Base-by-base conservation (phyloP, 2,888 invertebrate genomes). In the Ochropleura leucogaster region DNA sequence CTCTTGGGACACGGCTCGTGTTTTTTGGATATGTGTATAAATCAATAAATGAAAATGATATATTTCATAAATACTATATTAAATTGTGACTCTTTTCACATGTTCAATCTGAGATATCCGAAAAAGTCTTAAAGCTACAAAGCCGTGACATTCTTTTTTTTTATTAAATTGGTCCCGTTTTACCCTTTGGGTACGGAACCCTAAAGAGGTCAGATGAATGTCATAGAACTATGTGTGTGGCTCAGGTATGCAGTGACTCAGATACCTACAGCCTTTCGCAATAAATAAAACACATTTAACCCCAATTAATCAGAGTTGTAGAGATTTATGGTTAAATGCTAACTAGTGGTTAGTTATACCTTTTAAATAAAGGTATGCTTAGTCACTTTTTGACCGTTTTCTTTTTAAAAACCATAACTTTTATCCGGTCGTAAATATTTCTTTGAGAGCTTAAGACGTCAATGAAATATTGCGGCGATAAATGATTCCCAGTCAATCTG, bases 251-350 rank as follows among this genome's bases (percentile, higher is more conserved):
- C 18, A 18, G 60, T 74, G 77, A 77, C 20, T 74, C 67, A 75
- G 57, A 7, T 14, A 49, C 40, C 18, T 51, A 59, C 51, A 67
- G 67, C 60, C 40, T 77, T 77, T 59, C 20, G 59, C 44, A 46
- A 59, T 67, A 60, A 46, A 77, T 65, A 74, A 77, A 68, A 60
- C 53, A 67, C 72, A 10, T 30, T 51, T 49, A 64, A 73, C 75
- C 71, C 46, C 68, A 68, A 85, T 85, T 67, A 59, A 76, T 67
- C 77, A 76, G 60, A 80, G 44, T 53, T 68, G 16, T 65, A 59
- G 0, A 73, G 51, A 65, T 80, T 69, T 68, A 78, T 80, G 20
- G 64, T 49, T 62, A 20, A 55, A 68, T 72, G 47, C 57, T 42
- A 59, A 68, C 55, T 60, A 74, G 62, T 69, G 68, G 73, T 85